Evolutionary conservation across 1,140 invertebrate genomes (phyloP).

Genomic region (Popillia japonica): DNA sequence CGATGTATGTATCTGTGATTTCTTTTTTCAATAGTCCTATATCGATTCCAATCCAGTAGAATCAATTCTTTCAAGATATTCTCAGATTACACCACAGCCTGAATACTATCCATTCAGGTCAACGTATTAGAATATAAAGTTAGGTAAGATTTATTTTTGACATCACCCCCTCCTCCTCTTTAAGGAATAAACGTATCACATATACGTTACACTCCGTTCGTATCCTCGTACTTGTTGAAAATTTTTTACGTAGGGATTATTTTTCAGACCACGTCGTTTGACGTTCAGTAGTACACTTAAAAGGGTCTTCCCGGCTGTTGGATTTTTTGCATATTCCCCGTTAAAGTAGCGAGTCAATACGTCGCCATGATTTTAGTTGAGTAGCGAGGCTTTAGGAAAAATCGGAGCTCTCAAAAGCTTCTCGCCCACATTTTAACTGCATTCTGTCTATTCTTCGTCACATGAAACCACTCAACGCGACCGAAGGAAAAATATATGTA

Average conservation of each 20-base stretch:
- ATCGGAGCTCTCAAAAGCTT: not conserved
- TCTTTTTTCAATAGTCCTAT: no score
- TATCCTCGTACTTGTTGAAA: not conserved
- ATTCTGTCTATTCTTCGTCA: not conserved
- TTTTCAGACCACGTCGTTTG: not conserved
- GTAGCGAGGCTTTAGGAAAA: not conserved
- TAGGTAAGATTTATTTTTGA: no score
- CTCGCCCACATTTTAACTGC: not conserved
- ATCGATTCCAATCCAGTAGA: no score
- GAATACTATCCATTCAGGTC: no score
- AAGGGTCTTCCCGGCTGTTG: not conserved
- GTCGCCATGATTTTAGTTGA: constrained; percentile 21
- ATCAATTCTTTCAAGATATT: no score
- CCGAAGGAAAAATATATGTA: no score
- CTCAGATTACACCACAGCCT: no score
- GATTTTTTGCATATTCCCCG: constrained; percentile 2
- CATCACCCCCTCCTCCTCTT: not conserved
- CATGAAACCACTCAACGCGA: not conserved
- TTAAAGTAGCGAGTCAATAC: constrained; percentile 29
- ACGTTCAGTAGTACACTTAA: constrained; percentile 16
- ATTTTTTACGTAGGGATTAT: constrained; percentile 2
- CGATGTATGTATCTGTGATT: no score
- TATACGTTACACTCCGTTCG: not conserved
- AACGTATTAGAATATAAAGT: no score
- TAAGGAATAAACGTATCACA: not conserved